Percentiles rank a stretch among this genome's conserved stretches.
These are phyloP conservation scores for Baryphthengus martii DNA, from an alignment of 2,113 vertebrate species.

Conservation along the genomic window DNA sequence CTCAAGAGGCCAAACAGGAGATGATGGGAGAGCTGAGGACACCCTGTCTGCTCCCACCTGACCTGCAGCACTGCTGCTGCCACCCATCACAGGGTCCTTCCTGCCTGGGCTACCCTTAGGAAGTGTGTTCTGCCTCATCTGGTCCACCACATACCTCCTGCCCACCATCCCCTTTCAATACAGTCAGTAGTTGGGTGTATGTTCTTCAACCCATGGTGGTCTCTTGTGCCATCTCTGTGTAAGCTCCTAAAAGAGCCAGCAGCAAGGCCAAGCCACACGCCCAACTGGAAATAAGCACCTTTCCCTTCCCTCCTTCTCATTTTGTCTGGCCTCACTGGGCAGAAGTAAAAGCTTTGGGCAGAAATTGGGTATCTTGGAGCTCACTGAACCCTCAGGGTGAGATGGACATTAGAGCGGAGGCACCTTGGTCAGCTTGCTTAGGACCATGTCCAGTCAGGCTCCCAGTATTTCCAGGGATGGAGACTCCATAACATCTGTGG, in stretches of 20 bases:
- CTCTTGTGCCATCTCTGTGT: neutral
- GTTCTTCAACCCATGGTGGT: neutral
- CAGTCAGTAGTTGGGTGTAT: neutral
- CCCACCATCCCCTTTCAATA: neutral
- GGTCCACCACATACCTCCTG: neutral
- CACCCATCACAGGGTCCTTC: neutral
- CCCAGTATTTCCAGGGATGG: neutral
- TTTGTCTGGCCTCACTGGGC: neutral
- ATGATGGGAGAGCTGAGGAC: neutral
- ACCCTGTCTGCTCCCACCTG: neutral
- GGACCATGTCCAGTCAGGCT: neutral
- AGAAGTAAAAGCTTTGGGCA: neutral
- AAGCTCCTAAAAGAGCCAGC: neutral
- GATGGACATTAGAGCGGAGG: neutral
- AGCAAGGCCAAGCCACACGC: fast-evolving
- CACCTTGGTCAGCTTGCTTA: neutral
- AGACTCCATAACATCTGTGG: neutral
- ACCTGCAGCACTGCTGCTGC: neutral
- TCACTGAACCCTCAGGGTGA: neutral
- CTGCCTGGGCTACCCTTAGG: neutral
- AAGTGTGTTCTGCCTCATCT: neutral
- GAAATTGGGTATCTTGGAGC: neutral
- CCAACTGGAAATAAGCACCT: neutral
- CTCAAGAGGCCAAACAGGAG: neutral
- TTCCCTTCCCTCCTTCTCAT: neutral